Evolutionary conservation across 2,113 vertebrate genomes (phyloP).

Genomic region (Larimichthys polyactis): DNA sequence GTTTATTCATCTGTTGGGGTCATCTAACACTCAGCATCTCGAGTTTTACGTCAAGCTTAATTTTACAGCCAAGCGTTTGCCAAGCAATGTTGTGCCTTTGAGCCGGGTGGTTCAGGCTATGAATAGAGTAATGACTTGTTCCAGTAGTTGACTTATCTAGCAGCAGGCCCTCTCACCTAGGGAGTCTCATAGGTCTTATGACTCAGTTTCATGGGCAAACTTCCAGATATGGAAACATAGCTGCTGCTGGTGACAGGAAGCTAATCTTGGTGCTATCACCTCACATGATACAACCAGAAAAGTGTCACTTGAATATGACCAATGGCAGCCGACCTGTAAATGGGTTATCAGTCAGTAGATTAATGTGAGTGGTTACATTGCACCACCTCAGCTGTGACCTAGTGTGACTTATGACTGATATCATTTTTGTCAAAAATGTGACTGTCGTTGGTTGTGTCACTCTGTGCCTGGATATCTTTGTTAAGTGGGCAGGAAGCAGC

Average conservation of each 20-base stretch:
- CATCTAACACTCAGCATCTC: constrained; percentile 49
- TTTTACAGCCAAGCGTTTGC: constrained; percentile 25
- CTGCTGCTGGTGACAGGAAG: constrained; percentile 11
- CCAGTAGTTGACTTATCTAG: constrained; percentile 32
- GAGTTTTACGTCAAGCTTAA: constrained; percentile 25
- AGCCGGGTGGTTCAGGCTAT: constrained; percentile 46
- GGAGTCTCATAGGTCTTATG: constrained; percentile 48
- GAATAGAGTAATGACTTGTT: constrained; percentile 53
- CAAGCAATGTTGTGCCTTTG: constrained; percentile 4
- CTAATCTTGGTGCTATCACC: constrained; percentile 64
- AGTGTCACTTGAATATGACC: constrained; percentile 59
- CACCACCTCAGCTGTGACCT: constrained; percentile 25
- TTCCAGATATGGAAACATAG: constrained; percentile 48
- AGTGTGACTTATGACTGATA: constrained; percentile 46
- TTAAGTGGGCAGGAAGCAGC: constrained; percentile 43
- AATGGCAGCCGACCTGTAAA: constrained; percentile 36
- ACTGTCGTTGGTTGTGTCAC: constrained; percentile 34
- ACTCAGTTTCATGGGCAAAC: constrained; percentile 31
- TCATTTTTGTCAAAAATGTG: constrained; percentile 40
- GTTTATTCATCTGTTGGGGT: constrained; percentile 55
- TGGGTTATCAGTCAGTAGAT: constrained; percentile 49
- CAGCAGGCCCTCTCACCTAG: constrained; percentile 22
- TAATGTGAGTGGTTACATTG: constrained; percentile 24
- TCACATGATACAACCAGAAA: constrained; percentile 10
- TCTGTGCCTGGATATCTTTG: constrained; percentile 43